Evolutionary conservation across 2,888 invertebrate species (phyloP).

Genomic region (Melanargia galathea): DNA sequence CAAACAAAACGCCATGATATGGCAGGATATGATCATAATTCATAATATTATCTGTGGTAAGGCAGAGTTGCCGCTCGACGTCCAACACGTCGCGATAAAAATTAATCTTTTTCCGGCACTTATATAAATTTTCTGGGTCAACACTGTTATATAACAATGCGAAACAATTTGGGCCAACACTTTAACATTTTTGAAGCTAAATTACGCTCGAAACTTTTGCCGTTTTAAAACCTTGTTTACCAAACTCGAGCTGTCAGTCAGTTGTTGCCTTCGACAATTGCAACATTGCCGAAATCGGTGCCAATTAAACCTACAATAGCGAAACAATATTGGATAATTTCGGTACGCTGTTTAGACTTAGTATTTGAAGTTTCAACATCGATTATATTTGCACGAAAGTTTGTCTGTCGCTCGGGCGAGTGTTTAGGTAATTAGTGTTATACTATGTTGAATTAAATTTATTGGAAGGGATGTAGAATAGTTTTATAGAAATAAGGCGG

Average conservation of each 20-base stretch:
- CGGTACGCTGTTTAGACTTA: constrained; percentile 25
- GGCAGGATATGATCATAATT: constrained; percentile 5
- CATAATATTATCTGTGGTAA: constrained; percentile 26
- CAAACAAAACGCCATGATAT: not conserved
- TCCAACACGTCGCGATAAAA: constrained; percentile 38
- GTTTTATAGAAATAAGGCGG: too few species aligned
- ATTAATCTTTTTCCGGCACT: constrained; percentile 37
- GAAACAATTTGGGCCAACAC: constrained; percentile 40
- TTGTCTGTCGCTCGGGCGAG: not conserved
- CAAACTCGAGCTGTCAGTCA: constrained; percentile 39
- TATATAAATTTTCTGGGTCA: constrained; percentile 38
- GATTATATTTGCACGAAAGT: constrained; percentile 23
- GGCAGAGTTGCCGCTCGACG: constrained; percentile 30
- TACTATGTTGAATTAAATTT: not conserved
- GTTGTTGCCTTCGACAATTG: constrained; percentile 38
- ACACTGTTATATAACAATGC: constrained; percentile 37
- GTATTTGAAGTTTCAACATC: constrained; percentile 26
- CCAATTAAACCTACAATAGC: constrained; percentile 38
- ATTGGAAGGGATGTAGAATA: too few species aligned
- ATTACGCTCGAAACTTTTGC: constrained; percentile 39
- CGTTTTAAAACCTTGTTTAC: constrained; percentile 41
- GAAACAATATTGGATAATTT: constrained; percentile 32
- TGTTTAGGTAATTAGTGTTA: constrained; percentile 14
- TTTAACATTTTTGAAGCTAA: constrained; percentile 41
- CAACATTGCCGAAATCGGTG: constrained; percentile 38